Evolutionary conservation across 2,888 invertebrate species (phyloP), one percentile per base, ranked within the genome.

Genomic region (Clistopyga incitator): DNA sequence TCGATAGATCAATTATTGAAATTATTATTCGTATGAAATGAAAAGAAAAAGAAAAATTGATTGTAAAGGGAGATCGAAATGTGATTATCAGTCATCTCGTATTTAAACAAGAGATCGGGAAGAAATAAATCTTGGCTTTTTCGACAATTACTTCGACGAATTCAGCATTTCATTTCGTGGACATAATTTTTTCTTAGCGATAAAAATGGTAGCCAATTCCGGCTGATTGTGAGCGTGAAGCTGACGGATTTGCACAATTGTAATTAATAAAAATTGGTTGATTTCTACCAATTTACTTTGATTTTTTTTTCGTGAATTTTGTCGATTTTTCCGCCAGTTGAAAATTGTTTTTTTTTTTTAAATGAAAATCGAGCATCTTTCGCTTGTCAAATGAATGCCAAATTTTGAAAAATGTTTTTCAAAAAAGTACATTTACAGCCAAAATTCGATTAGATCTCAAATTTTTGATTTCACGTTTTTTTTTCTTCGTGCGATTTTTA

Each of bases 31-130:
- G 50, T 18, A 11, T 10, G 61, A 42, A 1, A 42, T 8, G 10
- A 38, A 42, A 42, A 42, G 11, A 20, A 38, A 10, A 64, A 42
- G 11, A 20, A 0, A 11, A 2, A 2, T 64, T 38, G 34, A 10
- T 38, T 15, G 42, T 18, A 10, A 61, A 74, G 52, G 29, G 20
- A 70, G 42, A 64, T 25, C 38, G 45, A 76, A 23, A 65, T 50
- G 75, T 64, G 64, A 81, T 76, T 54, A 76, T 80, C 75, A 70
- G 77, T 65, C 61, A 83, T 75, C 52, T 64, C 76, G 71, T 81
- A 52, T 81, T 76, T 76, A 81, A 71, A 56, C 71, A 76, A 76
- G 29, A 71, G 29, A 71, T 42, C 18, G 38, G 64, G 64, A 25
- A 75, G 64, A 52, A 54, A 47, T 71, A 64, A 81, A 34, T 68